Evolutionary conservation across 1,140 invertebrate genomes (phyloP).

Genomic region (Drosophila serrata): DNA sequence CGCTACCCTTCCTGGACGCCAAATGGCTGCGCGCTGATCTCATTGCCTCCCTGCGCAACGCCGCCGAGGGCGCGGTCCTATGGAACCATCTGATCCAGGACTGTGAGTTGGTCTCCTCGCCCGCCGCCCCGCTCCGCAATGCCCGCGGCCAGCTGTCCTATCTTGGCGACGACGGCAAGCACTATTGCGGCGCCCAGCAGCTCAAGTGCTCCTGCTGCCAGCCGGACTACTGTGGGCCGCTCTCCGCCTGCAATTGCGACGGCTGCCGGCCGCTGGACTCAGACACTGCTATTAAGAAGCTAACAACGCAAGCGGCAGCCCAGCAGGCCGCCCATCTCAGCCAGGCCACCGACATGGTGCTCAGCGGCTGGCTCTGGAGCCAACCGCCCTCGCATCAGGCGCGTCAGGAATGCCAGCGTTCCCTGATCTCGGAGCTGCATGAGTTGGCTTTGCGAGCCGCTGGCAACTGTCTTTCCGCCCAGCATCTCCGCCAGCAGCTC

Average conservation of each 20-base stretch:
- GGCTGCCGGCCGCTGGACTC: slow-evolving; percentile 77
- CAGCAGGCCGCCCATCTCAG: slow-evolving; percentile 59
- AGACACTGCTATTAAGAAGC: slow-evolving; percentile 79
- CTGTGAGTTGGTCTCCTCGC: slow-evolving; percentile 79
- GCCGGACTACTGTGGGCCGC: slow-evolving; percentile 79
- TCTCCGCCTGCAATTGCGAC: slow-evolving; percentile 81
- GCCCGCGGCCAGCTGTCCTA: slow-evolving; percentile 77
- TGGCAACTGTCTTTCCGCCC: slow-evolving; percentile 77
- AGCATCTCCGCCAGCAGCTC: slow-evolving; percentile 78
- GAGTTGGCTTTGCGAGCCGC: slow-evolving; percentile 76
- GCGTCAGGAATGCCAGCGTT: slow-evolving; percentile 74
- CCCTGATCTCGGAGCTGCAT: slow-evolving; percentile 74
- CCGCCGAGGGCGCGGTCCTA: slow-evolving; percentile 68
- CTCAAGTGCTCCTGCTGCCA: slow-evolving; percentile 80
- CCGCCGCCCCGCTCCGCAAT: slow-evolving; percentile 65
- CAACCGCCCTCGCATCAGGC: slow-evolving; percentile 64
- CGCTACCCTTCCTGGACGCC: slow-evolving; percentile 75
- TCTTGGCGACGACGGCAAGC: slow-evolving; percentile 81
- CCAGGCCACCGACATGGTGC: slow-evolving; percentile 71
- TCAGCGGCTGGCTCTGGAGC: slow-evolving; percentile 83
- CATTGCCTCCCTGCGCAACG: slow-evolving; percentile 76
- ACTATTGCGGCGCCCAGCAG: slow-evolving; percentile 80
- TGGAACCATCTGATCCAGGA: slow-evolving; percentile 85
- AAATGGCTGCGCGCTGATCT: slow-evolving; percentile 85
- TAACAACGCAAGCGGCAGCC: slow-evolving; percentile 61